Evolutionary conservation across 2,113 vertebrate genomes (phyloP).

Genomic region (Turdus rufiventris): DNA sequence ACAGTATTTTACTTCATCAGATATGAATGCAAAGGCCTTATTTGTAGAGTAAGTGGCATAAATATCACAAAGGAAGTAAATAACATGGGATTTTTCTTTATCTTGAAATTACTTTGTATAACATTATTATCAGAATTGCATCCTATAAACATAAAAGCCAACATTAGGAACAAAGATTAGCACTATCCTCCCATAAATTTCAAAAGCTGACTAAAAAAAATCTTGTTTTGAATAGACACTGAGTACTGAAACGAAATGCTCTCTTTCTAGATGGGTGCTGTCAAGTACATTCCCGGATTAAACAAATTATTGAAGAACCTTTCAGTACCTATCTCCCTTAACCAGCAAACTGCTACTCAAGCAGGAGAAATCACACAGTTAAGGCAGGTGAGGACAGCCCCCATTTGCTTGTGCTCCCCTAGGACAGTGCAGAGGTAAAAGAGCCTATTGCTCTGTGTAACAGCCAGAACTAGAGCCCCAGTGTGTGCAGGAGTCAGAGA

Average conservation of each 20-base stretch:
- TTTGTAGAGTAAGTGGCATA: neutral
- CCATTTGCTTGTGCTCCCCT: neutral
- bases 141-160: neutral
- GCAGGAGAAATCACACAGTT: neutral
- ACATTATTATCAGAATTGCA: neutral
- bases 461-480: neutral
- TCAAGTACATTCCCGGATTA: neutral
- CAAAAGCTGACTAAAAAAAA: neutral
- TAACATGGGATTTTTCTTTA: neutral
- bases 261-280: neutral
- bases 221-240: neutral
- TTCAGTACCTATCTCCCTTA: neutral
- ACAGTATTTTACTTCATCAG: neutral
- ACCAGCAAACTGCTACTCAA: neutral
- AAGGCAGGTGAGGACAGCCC: neutral
- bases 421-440: neutral
- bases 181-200: neutral
- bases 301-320: neutral
- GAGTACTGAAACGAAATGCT: neutral
- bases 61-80: neutral
- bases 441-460: neutral
- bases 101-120: neutral
- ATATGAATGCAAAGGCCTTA: neutral
- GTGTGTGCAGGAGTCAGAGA: neutral
- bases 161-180: neutral